Evolutionary conservation across 2,888 invertebrate species (phyloP).

Genomic region (Mythimna pallens): DNA sequence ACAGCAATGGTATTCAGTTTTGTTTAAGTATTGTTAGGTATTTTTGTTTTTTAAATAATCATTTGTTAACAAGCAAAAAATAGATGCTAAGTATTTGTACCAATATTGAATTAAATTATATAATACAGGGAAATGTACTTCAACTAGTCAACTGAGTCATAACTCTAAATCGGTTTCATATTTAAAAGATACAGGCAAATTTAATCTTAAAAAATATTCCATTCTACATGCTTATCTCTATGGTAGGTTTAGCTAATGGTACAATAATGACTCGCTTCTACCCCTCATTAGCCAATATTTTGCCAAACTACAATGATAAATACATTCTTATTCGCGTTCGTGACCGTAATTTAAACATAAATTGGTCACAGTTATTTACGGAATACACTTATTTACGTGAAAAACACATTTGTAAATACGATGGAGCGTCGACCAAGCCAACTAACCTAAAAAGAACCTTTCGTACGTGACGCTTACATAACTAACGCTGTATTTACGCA

Average conservation of each 20-base stretch:
- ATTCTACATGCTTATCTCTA: conserved; percentile 30
- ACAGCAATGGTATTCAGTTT: not conserved
- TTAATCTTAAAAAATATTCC: conserved; percentile 19
- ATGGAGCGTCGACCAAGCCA: conserved; percentile 49
- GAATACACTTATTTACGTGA: conserved; percentile 55
- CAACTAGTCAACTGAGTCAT: not conserved
- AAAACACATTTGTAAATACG: conserved; percentile 54
- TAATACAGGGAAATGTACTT: not conserved
- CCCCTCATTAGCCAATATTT: conserved; percentile 40
- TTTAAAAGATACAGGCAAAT: conserved; percentile 1
- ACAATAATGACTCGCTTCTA: conserved; percentile 41
- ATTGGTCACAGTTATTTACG: conserved; percentile 63
- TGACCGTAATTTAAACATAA: conserved; percentile 44
- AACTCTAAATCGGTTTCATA: not conserved
- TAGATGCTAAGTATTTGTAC: conserved; percentile 1
- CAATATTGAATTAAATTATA: conserved; percentile 15
- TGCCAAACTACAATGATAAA: conserved; percentile 27
- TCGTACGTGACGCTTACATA: conserved; percentile 68
- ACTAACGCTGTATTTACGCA: conserved; percentile 57
- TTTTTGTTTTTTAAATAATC: conserved; percentile 8
- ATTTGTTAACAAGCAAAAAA: not conserved
- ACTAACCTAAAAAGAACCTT: conserved; percentile 72
- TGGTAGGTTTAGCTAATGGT: conserved; percentile 33
- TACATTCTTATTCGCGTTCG: conserved; percentile 24
- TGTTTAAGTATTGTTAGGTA: not conserved